These are phyloP conservation scores for Drosophila dunni DNA, from an alignment of 1,140 invertebrate genomes.

Conservation along the genomic window DNA sequence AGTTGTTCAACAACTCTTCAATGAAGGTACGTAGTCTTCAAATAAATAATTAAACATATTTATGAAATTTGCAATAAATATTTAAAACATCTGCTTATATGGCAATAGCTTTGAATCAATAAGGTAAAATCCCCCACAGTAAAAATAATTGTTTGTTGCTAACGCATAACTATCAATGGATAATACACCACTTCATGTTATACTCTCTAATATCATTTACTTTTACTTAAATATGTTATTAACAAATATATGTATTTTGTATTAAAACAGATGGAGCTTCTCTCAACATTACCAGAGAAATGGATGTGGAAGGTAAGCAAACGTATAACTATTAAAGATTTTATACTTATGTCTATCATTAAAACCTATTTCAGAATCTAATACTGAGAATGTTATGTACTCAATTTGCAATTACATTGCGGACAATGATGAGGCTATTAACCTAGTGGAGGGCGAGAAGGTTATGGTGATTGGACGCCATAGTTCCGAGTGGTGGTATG, in stretches of 20 bases:
- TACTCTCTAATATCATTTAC: not conserved
- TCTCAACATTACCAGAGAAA: constrained; percentile 79
- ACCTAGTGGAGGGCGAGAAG: constrained; percentile 95
- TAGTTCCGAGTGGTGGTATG: constrained; percentile 96
- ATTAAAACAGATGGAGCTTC: constrained; percentile 72
- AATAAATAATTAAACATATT: constrained; percentile 5
- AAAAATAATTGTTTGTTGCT: constrained; percentile 67
- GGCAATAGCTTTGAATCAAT: constrained; percentile 70
- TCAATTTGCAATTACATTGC: constrained; percentile 94
- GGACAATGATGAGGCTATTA: constrained; percentile 94
- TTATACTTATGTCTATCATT: not conserved
- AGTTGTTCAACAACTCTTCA: constrained; percentile 85
- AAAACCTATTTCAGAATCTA: constrained; percentile 85
- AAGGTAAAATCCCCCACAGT: constrained; percentile 70
- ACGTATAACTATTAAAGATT: not conserved
- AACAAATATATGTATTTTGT: not conserved
- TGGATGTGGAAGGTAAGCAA: constrained; percentile 72
- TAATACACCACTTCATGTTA: constrained; percentile 19
- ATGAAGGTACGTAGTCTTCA: constrained; percentile 86
- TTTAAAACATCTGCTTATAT: constrained; percentile 75
- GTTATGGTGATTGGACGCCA: constrained; percentile 93
- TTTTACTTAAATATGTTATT: too few species aligned
- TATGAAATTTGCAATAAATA: constrained; percentile 56
- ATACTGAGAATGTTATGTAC: constrained; percentile 91
- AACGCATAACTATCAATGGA: constrained; percentile 64